Conservation (phyloP, 2,113 vertebrate genomes). For the Eudorcas thomsonii region DNA sequence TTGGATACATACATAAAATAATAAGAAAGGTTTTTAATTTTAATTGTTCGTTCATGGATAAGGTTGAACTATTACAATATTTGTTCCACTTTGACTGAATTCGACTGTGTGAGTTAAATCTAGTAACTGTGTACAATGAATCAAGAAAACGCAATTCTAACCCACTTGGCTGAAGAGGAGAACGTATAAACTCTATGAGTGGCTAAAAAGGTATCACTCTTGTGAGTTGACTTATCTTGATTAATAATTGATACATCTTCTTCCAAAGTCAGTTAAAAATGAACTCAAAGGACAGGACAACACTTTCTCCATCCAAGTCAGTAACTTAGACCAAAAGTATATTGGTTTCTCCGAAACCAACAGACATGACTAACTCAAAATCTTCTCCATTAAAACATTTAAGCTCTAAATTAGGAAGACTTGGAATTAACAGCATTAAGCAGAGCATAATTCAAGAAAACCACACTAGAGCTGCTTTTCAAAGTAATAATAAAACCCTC, state of each 20-base stretch:
- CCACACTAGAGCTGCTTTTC: not conserved
- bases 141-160: not conserved
- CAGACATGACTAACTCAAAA: not conserved
- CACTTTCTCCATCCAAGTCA: not conserved
- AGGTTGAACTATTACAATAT: not conserved
- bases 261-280: slow-evolving; percentile 1
- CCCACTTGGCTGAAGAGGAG: not conserved
- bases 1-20: not conserved
- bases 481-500: not conserved
- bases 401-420: not conserved
- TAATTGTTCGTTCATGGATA: not conserved
- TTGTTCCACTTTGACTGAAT: not conserved
- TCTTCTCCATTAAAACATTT: not conserved
- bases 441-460: slow-evolving; percentile 21
- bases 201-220: not conserved
- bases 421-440: not conserved
- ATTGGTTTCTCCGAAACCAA: not conserved
- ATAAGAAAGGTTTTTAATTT: not conserved
- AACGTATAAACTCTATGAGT: not conserved
- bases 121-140: not conserved
- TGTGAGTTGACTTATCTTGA: not conserved
- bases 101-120: not conserved
- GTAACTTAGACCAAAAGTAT: slow-evolving; percentile 6
- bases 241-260: not conserved
- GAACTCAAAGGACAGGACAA: not conserved